Evolutionary conservation across 1,140 invertebrate genomes (phyloP).

Genomic region (Psilanteris sp.): DNA sequence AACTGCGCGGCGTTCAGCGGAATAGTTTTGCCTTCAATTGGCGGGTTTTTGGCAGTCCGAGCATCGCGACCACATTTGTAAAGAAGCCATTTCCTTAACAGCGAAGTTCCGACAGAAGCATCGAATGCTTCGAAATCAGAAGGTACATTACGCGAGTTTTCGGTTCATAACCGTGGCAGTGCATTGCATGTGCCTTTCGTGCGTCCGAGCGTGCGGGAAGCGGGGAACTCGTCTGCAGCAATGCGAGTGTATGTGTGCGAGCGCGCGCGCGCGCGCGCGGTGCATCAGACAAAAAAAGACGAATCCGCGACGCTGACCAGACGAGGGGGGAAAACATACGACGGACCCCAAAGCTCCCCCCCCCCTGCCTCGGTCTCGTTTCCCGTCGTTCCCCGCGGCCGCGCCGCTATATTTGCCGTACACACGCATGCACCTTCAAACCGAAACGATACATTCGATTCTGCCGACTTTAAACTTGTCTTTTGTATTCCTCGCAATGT

Average conservation of each 20-base stretch:
- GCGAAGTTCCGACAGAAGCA: too few species aligned
- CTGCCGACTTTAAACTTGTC: conserved; percentile 40
- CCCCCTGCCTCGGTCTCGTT: conserved; percentile 32
- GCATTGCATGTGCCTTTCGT: conserved; percentile 45
- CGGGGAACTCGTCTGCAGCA: conserved; percentile 16
- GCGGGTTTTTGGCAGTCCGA: too few species aligned
- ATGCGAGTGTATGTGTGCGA: too few species aligned
- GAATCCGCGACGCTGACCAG: conserved; percentile 72
- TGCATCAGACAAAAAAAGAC: conserved; percentile 76
- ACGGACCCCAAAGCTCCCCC: conserved; percentile 71
- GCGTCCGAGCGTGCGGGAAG: conserved; percentile 23
- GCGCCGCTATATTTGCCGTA: conserved; percentile 9
- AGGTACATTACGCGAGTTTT: conserved; percentile 26
- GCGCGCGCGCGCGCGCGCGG: conserved; percentile 66
- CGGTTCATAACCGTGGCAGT: conserved; percentile 29
- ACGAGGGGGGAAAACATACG: conserved; percentile 75
- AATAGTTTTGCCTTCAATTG: too few species aligned
- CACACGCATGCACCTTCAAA: conserved; percentile 38
- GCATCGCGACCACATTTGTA: too few species aligned
- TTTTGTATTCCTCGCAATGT: conserved; percentile 27
- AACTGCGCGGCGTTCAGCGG: too few species aligned
- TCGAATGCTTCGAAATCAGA: too few species aligned
- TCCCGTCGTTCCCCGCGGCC: conserved; percentile 23
- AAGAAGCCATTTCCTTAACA: too few species aligned
- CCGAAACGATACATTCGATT: conserved; percentile 40